phyloP scores from a whole-genome alignment of 2,113 vertebrate species.

The Campylorhamphus procurvoides region DNA sequence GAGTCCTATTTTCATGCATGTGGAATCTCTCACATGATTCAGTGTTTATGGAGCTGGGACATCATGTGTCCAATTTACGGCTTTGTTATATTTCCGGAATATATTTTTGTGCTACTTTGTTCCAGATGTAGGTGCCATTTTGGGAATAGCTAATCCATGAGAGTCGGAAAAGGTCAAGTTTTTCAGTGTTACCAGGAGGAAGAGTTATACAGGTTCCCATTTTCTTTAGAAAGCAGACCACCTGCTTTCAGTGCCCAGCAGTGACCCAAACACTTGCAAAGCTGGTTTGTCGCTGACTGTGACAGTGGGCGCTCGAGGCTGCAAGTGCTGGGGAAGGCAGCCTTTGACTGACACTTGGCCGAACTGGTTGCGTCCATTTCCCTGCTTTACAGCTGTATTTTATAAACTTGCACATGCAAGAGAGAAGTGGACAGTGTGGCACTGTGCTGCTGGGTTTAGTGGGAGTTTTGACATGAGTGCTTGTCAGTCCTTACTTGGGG shows the following conservation, averaged over 20 bases:
- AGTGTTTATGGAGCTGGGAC: neutral
- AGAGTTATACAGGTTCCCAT: neutral
- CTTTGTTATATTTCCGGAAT: neutral
- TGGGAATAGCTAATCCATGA: neutral
- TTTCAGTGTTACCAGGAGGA: neutral
- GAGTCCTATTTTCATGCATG: neutral
- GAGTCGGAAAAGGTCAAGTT: neutral
- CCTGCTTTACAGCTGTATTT: neutral
- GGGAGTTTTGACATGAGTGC: neutral
- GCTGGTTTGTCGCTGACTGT: neutral
- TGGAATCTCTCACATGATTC: rapidly evolving
- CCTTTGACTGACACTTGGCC: neutral
- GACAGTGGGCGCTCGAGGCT: rapidly evolving
- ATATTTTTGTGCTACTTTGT: neutral
- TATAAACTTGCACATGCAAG: rapidly evolving
- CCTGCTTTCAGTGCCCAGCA: neutral
- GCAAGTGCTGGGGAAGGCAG: neutral
- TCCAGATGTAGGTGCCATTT: neutral
- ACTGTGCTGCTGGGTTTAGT: neutral
- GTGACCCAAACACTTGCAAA: neutral
- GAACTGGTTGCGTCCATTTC: neutral
- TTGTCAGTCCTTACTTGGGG: neutral
- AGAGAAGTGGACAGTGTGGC: neutral
- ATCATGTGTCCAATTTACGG: neutral
- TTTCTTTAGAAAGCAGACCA: neutral